These are phyloP conservation scores for Eidolon helvum DNA, from an alignment of 2,113 vertebrate species.

Conservation along the genomic window DNA sequence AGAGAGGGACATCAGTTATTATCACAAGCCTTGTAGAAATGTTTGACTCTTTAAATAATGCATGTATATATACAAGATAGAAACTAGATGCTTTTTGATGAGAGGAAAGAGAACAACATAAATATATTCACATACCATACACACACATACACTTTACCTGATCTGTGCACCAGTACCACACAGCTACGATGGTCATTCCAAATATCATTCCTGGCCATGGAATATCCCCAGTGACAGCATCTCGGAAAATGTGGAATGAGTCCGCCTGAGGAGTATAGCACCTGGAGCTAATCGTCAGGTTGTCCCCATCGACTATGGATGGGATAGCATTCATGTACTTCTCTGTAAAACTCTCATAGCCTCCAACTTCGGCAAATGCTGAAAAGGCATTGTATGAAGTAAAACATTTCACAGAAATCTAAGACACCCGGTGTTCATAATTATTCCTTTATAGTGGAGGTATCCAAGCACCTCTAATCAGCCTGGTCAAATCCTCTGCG, in stretches of 20 bases:
- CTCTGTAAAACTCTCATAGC: conserved; percentile 86
- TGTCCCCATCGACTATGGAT: background rate
- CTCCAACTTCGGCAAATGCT: conserved; percentile 92
- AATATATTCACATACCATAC: background rate
- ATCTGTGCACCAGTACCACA: conserved; percentile 97
- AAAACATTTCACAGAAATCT: background rate
- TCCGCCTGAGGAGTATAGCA: conserved; percentile 91
- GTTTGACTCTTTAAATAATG: background rate
- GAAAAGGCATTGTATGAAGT: conserved; percentile 38
- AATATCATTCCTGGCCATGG: conserved; percentile 93
- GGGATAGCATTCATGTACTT: conserved; percentile 92
- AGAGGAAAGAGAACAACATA: background rate
- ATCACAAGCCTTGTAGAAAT: background rate
- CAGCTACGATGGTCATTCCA: conserved; percentile 88
- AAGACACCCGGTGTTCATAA: background rate
- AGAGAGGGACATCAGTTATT: background rate
- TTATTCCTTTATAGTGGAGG: background rate
- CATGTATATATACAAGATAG: conserved; percentile 13
- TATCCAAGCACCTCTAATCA: background rate
- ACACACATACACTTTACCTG: conserved; percentile 84
- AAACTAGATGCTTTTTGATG: background rate
- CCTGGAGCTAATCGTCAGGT: background rate
- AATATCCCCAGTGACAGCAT: conserved; percentile 88
- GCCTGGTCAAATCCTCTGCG: background rate
- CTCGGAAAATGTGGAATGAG: conserved; percentile 92